Evolutionary conservation across 2,888 invertebrate species (phyloP), one percentile per base, ranked within the genome.

Genomic region (Lomographa bimaculata): DNA sequence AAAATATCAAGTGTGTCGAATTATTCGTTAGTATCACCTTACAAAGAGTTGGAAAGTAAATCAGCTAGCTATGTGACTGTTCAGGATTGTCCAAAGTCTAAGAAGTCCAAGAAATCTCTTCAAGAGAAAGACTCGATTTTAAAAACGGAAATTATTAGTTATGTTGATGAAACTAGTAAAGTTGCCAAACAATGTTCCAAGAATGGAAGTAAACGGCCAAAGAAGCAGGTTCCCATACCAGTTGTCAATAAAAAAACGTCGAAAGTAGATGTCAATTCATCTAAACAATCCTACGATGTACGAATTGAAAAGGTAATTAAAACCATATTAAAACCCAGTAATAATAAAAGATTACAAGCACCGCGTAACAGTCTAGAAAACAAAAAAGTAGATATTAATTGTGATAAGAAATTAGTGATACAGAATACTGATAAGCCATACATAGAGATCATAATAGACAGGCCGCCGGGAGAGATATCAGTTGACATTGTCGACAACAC

Each of bases 391-490:
- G n/a, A n/a, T n/a, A n/a, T n/a, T n/a, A n/a, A n/a, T n/a, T n/a
- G n/a, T n/a, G n/a, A n/a, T n/a, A n/a, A n/a, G n/a, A n/a, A n/a
- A n/a, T n/a, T n/a, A n/a, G n/a, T n/a, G n/a, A n/a, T n/a, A n/a
- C n/a, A n/a, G n/a, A n/a, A n/a, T n/a, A 33, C 47, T 1, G 41
- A 45, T 1, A 54, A 52, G 5, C 61, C 62, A 1, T 54, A 54
- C 18, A 33, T 77, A 20, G 63, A 74, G 25, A 75, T 75, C 7
- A 64, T 60, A 21, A 69, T 76, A 12, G 70, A 72, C 14, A 60
- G 55, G 26, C 67, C 71, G 2, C 25, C 51, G 5, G 39, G 56
- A 19, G 54, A 63, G 9, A 55, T 66, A 5, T 46, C 47, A 6
- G 52, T 36, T 3, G 41, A 49, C 9, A 42, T 42, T 7, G 27